Conservation (phyloP, 2,797 vertebrate species). For the Antrozous pallidus region DNA sequence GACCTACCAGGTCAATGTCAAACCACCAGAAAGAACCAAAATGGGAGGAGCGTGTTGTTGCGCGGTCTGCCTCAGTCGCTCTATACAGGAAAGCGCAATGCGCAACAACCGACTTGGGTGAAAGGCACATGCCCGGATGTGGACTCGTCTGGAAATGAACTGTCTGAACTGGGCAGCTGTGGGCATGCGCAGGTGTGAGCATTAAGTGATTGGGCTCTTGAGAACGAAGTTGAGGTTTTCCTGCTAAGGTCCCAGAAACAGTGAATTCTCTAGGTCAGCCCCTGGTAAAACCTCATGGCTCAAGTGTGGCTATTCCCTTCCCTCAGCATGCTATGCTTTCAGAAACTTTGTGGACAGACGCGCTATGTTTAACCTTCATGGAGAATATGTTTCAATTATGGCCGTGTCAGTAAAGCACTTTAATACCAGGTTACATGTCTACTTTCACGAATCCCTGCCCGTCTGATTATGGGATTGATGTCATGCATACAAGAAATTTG, state of each 20-base stretch:
- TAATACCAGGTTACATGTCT: background rate
- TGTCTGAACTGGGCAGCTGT: background rate
- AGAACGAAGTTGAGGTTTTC: background rate
- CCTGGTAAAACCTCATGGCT: accelerated
- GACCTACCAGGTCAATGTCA: background rate
- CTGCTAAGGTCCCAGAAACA: accelerated
- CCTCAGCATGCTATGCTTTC: background rate
- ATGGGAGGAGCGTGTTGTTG: accelerated
- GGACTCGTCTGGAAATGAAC: background rate
- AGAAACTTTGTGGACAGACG: background rate
- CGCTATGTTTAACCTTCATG: no score
- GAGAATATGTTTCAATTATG: no score
- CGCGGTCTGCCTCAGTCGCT: accelerated
- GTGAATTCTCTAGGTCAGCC: accelerated
- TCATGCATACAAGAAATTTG: no score
- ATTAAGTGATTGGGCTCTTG: no score
- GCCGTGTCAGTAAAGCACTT: background rate
- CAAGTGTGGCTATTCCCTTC: accelerated
- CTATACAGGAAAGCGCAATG: background rate
- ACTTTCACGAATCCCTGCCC: background rate
- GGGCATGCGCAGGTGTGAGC: background rate
- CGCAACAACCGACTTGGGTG: background rate
- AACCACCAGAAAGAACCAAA: background rate
- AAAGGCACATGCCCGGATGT: background rate
- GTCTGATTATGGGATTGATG: background rate